Base-by-base conservation (phyloP, 2,113 vertebrate species). In the Sinocyclocheilus grahami region DNA sequence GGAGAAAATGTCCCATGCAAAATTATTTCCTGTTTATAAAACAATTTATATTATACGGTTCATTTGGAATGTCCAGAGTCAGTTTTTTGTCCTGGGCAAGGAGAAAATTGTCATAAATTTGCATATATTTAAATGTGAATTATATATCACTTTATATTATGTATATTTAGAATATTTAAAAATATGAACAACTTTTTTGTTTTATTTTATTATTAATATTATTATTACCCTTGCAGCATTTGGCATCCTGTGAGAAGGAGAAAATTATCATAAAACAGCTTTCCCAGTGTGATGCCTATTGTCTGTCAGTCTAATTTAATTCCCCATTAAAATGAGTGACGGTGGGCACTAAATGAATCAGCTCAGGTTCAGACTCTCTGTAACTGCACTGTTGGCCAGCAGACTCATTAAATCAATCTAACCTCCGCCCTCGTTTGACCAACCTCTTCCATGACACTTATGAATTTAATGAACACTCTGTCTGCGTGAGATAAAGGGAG, bases 371-470 rank as follows among this genome's bases (percentile, higher is more conserved):
- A 75, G 39, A 39, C n/a, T 77, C 65, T 81, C 82, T 86, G 24
- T 42, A 78, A 42, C 82, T 78, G 78, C 51, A 60, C 69, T 53
- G 77, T 86, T 84, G 63, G 37, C 77, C 60, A 71, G 85, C 69
- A 72, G 72, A 85, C 88, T 89, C 85, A 89, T 89, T 89, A 89
- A 85, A 86, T 85, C 85, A 82, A 83, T 89, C 82, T 82, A 85
- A 89, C 76, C 39, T 78, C 42, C n/a, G 22, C 51, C 82, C 62
- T 87, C 72, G 13, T 55, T 63, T 82, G 82, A 80, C 78, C 86
- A 67, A 37, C 82, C 69, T 84, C 39, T 80, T 81, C 67, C 69
- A 72, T 80, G 30, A 63, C 72, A 71, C 85, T 82, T 89, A 87
- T 82, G 72, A 75, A 83, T 89, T 87, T 85, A 89, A 89, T 89